These are phyloP conservation scores for Cheirogaleus major DNA, from an alignment of 2,797 vertebrate genomes.

Conservation along the genomic window DNA sequence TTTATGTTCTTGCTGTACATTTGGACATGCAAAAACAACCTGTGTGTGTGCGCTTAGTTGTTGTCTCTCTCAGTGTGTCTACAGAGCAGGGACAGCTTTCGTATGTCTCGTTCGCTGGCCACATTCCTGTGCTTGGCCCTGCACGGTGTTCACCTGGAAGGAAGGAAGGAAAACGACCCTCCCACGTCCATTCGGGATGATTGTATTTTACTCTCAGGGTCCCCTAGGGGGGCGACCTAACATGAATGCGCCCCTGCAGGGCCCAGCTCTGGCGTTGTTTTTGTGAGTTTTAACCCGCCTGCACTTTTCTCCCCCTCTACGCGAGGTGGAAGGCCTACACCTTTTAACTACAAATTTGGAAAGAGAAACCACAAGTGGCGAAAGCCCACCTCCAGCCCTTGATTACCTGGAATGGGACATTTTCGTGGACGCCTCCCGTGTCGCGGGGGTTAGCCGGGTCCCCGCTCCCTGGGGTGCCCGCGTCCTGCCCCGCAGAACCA, in stretches of 20 bases:
- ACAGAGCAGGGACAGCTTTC: accelerated
- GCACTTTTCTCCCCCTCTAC: background rate
- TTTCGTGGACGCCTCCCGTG: background rate
- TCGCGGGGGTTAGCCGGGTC: no score
- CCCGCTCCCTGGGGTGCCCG: no score
- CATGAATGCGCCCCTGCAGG: accelerated
- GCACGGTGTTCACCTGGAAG: accelerated
- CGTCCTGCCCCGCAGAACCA: background rate
- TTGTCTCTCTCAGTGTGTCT: background rate
- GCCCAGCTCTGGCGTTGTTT: background rate
- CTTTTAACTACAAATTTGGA: background rate
- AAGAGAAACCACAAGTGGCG: background rate
- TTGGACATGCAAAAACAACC: background rate
- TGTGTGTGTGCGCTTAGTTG: no score
- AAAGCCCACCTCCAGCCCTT: background rate
- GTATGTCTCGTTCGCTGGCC: accelerated
- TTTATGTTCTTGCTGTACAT: background rate
- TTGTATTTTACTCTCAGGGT: no score
- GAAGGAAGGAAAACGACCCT: background rate
- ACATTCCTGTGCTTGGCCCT: accelerated
- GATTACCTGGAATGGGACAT: background rate
- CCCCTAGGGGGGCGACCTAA: no score
- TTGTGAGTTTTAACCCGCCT: background rate
- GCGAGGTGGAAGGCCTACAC: background rate
- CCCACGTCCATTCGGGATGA: background rate